Percentiles rank a stretch among this genome's conserved stretches.
Evolutionary conservation across 2,888 invertebrate species (phyloP).

Genomic region (Maniola hyperantus): DNA sequence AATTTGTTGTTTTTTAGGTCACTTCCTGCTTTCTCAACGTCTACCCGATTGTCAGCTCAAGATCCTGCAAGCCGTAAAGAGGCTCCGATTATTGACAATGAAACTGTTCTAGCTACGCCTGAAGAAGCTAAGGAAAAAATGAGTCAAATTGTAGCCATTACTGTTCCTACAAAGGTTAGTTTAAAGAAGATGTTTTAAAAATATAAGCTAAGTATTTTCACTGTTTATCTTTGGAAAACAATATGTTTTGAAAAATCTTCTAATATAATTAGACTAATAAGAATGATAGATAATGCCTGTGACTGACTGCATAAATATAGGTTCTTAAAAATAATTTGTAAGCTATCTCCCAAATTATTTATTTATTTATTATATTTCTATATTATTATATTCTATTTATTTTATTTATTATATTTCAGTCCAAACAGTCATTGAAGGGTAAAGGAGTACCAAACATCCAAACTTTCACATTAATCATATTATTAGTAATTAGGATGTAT

Average conservation of each 20-base stretch:
- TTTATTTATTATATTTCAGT: too few relatives aligned
- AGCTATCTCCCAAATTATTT: too few relatives aligned
- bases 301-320: too few relatives aligned
- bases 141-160: conserved; percentile 78
- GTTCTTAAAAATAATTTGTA: too few relatives aligned
- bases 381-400: too few relatives aligned
- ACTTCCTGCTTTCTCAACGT: conserved; percentile 61
- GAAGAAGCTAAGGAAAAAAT: conserved; percentile 74
- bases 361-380: too few relatives aligned
- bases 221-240: not conserved
- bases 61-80: conserved; percentile 65
- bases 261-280: too few relatives aligned
- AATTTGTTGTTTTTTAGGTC: conserved; percentile 52
- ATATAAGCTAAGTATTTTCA: not conserved
- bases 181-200: not conserved
- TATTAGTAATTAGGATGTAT: too few relatives aligned
- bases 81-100: conserved; percentile 77
- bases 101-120: conserved; percentile 69
- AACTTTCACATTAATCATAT: too few relatives aligned
- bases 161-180: conserved; percentile 79
- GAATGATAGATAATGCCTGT: too few relatives aligned
- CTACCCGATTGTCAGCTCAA: conserved; percentile 41
- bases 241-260: not conserved
- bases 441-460: too few relatives aligned
- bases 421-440: too few relatives aligned